Conservation (phyloP, 2,797 vertebrate genomes). For the Buceros bicornis region DNA sequence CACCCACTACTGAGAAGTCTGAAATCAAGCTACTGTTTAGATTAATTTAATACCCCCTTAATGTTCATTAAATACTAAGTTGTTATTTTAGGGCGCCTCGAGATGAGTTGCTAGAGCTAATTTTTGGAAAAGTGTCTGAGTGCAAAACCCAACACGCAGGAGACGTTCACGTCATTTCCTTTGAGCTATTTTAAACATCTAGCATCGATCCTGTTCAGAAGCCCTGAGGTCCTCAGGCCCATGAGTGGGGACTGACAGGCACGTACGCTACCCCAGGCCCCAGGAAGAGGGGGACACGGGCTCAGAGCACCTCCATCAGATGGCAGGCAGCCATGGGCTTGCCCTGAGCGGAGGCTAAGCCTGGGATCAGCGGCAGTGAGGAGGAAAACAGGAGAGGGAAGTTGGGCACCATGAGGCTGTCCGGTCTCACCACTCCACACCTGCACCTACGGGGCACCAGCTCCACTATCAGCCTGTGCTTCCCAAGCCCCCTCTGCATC, state of each 20-base stretch:
- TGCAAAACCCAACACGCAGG: background rate
- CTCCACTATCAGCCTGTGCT: background rate
- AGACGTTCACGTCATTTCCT: background rate
- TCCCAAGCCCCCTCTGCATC: background rate
- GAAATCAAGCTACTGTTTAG: constrained; percentile 59
- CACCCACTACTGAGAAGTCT: constrained; percentile 35
- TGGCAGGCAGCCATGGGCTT: background rate
- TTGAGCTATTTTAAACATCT: background rate
- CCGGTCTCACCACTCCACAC: background rate
- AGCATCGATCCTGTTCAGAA: background rate
- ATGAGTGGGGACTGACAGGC: background rate
- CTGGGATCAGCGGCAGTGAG: rapidly evolving
- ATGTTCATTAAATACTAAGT: constrained; percentile 45
- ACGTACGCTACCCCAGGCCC: background rate
- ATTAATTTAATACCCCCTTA: constrained; percentile 46
- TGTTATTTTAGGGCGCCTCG: constrained; percentile 40
- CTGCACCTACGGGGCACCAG: background rate
- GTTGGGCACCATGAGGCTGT: background rate
- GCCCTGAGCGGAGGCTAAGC: background rate
- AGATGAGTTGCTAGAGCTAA: background rate
- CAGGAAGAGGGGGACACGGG: rapidly evolving
- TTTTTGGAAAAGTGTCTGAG: background rate
- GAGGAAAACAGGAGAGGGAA: background rate
- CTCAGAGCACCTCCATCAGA: background rate
- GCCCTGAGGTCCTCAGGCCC: background rate